A percentile compares a stretch with the other conserved stretches of the same genome.
Conservation (phyloP, 2,888 invertebrate species). For the Anagyrus pseudococci region DNA sequence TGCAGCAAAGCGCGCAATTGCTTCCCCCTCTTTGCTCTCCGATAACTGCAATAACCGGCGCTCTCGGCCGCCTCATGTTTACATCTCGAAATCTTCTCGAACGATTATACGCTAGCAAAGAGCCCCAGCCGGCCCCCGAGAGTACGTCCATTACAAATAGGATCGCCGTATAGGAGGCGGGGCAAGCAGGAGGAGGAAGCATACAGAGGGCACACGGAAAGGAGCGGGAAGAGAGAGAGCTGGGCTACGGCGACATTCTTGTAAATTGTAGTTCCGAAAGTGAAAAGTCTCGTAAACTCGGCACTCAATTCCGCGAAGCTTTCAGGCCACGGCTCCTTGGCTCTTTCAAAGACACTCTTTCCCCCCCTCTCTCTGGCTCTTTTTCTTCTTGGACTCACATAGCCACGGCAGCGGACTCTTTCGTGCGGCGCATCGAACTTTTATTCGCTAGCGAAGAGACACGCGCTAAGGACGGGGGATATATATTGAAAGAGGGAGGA, state of each 20-base stretch:
- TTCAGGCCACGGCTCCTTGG: slow-evolving; percentile 24
- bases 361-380: too few relatives aligned
- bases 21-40: not conserved
- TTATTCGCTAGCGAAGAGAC: slow-evolving; percentile 23
- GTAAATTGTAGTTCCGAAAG: slow-evolving; percentile 38
- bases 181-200: not conserved
- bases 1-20: not conserved
- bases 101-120: slow-evolving; percentile 27
- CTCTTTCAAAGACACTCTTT: slow-evolving; percentile 22
- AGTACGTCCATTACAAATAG: slow-evolving; percentile 33
- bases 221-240: not conserved
- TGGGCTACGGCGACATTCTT: slow-evolving; percentile 30
- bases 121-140: too few relatives aligned
- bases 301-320: slow-evolving; percentile 35
- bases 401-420: too few relatives aligned
- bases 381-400: not conserved
- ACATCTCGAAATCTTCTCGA: slow-evolving; percentile 21
- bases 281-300: slow-evolving; percentile 41
- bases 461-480: too few relatives aligned
- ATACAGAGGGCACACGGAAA: not conserved
- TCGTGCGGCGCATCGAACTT: too few relatives aligned
- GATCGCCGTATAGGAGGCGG: slow-evolving; percentile 10
- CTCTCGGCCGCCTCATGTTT: slow-evolving; percentile 6
- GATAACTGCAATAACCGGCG: slow-evolving; percentile 21
- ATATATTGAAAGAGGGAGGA: not conserved